Base-by-base conservation (phyloP, 2,797 vertebrate genomes). In the Macropodus opercularis region DNA sequence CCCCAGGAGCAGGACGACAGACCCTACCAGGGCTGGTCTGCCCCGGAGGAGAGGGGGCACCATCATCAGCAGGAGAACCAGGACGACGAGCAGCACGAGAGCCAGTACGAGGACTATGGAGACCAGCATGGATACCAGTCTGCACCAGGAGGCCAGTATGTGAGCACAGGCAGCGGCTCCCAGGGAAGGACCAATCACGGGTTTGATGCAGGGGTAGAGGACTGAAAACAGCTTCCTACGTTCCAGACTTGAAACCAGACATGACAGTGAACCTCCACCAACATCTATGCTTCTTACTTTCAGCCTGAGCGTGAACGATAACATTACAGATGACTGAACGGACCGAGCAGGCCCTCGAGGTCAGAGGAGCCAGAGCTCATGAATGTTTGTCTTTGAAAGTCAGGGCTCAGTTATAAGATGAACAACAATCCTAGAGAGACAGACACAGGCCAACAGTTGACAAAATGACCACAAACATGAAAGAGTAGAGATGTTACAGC, bases 11-110 rank as follows among this genome's bases (percentile, higher is more conserved):
- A 89, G 38, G 86, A 80, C 0, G 82, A 89, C 13, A 57, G 13
- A 2, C 80, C 91, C n/a, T 94, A 94, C 85, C 95, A 95, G 0
- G 94, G 92, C 82, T 96, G 95, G 89, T 89, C 89, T 0, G 91
- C 88, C 4, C 89, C 94, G 0, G 94, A 96, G 44, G 94, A 96
- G 87, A 91, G 91, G 83, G 89, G 91, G 24, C 85, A 92, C 90
- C 92, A 90, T 0, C 79, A 92, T 84, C 92, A 92, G 69, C 62
- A 67, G 58, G 91, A 92, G 6, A 12, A 65, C 43, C 76, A 79
- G 51, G 0, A 80, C 19, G 55, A n/a, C n/a, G n/a, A n/a, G n/a
- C n/a, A 67, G 49, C 18, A 62, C 36, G 51, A 65, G 12, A 11
- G 49, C 60, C 61, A 54, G 31, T 10, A 67, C 0, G 65, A 84